These are phyloP conservation scores for Anthopleura sola DNA, from an alignment of 64 coral and sea anemone genomes.

Conservation along the genomic window DNA sequence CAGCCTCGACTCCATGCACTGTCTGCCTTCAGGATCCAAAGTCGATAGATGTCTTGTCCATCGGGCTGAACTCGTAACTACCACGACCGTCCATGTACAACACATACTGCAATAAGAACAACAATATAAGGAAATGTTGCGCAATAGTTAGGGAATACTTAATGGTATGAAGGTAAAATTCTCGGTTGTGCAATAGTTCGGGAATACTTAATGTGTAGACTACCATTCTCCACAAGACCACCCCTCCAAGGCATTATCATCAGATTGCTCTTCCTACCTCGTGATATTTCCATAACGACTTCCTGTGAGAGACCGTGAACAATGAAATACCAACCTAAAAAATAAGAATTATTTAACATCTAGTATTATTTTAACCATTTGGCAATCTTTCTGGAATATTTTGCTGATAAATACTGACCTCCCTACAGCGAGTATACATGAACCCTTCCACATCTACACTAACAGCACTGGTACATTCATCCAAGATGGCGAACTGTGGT, in stretches of 20 bases:
- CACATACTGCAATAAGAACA: conserved; percentile 61
- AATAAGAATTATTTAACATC: background rate
- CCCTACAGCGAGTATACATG: too few species aligned
- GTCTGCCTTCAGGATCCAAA: conserved; percentile 75
- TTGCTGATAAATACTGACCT: too few species aligned
- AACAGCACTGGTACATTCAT: conserved; percentile 98
- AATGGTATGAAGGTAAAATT: too few species aligned
- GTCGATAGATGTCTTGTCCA: conserved; percentile 75
- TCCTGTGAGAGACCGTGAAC: conserved; percentile 94
- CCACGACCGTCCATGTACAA: conserved; percentile 92
- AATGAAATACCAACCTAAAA: conserved; percentile 89
- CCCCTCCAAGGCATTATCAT: too few species aligned
- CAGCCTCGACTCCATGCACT: background rate
- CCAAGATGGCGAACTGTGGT: conserved; percentile 98
- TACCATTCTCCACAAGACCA: too few species aligned
- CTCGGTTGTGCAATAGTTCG: too few species aligned
- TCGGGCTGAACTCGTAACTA: conserved; percentile 80
- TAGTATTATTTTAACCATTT: background rate
- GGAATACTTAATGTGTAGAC: too few species aligned
- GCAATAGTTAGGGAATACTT: too few species aligned
- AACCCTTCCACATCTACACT: conserved; percentile 32
- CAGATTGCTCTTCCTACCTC: conserved; percentile 61
- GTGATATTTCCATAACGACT: conserved; percentile 97
- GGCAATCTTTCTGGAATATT: too few species aligned
- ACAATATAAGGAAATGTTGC: too few species aligned